Base-by-base conservation (phyloP, 2,888 invertebrate genomes). In the Colostygia pectinataria region DNA sequence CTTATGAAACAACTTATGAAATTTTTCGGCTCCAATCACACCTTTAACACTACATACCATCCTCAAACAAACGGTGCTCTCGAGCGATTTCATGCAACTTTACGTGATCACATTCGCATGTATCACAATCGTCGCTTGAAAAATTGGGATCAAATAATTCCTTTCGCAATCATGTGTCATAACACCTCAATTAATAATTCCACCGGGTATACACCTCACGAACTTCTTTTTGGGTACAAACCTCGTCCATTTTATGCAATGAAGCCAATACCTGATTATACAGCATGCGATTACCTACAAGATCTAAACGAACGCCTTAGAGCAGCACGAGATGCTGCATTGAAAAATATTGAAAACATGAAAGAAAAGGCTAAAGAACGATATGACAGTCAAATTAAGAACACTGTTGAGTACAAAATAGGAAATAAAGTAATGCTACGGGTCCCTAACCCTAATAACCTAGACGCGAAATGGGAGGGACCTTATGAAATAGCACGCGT, bases 121-220 rank as follows among this genome's bases (percentile, higher is more conserved):
- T 70, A 70, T 45, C 64, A 66, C 9, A 64, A 31, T 20, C 45
- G 66, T 14, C 50, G 44, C 12, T 34, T 48, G 0, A 43, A 32
- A 34, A 66, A 69, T 24, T 71, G 68, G 66, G 68, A 68, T 53
- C 28, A 62, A 53, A 68, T 71, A 1, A 58, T 69, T n/a, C 68
- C 69, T 4, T 54, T 74, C n/a, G 69, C 71, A 0, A 57, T 71
- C 2, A 69, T 68, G 49, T 71, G 72, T 27, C 69, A 72, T 25
- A 71, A 68, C 31, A 72, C 68, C 0, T 69, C 69, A 4, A 41
- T 68, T 1, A 71, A 71, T 33, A 44, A 36, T 5, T 65, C 68
- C 0, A 68, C 72, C 0, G 61, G 58, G 5, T 68, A 53, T 9
- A 69, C 63, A 7, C 49, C 42, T 6, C 63, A 71, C 24, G 68